Evolutionary conservation across 2,113 vertebrate species (phyloP).

Genomic region (Ameiurus melas): DNA sequence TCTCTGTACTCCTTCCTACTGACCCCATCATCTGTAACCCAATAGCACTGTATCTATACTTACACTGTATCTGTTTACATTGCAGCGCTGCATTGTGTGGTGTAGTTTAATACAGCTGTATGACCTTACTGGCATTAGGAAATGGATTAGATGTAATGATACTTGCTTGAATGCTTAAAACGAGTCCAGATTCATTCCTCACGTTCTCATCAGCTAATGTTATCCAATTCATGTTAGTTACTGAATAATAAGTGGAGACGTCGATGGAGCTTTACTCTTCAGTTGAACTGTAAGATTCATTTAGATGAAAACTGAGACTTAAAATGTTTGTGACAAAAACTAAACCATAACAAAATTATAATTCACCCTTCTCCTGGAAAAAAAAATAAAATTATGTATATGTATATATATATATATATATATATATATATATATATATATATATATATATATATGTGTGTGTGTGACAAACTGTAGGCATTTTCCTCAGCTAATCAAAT

Average conservation of each 20-base stretch:
- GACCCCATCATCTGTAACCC: constrained; percentile 1
- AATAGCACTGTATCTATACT: background rate
- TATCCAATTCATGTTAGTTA: background rate
- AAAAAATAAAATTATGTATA: too few relatives aligned
- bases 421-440: too few relatives aligned
- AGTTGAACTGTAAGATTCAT: background rate
- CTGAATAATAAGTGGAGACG: background rate
- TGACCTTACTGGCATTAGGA: background rate
- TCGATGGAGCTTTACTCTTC: background rate
- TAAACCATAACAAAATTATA: background rate
- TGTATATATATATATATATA: too few relatives aligned
- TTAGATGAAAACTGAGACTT: background rate
- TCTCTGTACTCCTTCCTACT: background rate
- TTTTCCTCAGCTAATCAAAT: background rate
- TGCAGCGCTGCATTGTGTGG: background rate
- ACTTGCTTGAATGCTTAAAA: background rate
- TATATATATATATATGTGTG: too few relatives aligned
- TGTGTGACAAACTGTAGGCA: background rate
- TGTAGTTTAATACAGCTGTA: background rate
- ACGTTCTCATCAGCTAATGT: background rate
- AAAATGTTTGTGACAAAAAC: background rate
- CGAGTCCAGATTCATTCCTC: background rate
- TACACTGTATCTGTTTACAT: constrained; percentile 17
- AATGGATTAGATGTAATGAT: background rate
- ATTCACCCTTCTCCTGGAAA: background rate